Percentiles rank a stretch among this genome's conserved stretches.
Evolutionary conservation across 92 coral and sea anemone species (phyloP).

Genomic region (Phenganax marumi): DNA sequence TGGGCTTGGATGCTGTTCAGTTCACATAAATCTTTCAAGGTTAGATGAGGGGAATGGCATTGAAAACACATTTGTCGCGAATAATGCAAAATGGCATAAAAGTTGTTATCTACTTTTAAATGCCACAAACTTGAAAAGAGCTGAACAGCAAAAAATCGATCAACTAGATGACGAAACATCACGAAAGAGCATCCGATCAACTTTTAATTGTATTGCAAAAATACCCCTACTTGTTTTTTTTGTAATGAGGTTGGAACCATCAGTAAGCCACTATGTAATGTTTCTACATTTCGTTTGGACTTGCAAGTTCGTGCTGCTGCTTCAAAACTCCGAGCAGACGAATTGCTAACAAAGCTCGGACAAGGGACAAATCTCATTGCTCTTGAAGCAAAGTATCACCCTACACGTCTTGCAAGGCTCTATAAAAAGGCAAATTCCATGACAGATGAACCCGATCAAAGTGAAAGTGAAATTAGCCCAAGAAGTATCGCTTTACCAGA

Average conservation of each 20-base stretch:
- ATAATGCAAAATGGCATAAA: constrained; percentile 33
- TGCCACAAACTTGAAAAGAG: constrained; percentile 35
- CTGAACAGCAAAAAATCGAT: constrained; percentile 9
- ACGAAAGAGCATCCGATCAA: constrained; percentile 44
- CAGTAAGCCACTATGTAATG: constrained; percentile 47
- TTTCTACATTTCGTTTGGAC: constrained; percentile 47
- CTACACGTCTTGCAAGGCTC: constrained; percentile 11
- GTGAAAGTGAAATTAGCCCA: neutral
- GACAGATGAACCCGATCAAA: neutral
- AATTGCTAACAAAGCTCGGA: constrained; percentile 27
- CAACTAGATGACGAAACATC: neutral
- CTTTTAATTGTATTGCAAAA: constrained; percentile 4
- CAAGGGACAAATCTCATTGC: constrained; percentile 27
- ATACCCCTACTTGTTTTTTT: constrained; percentile 19
- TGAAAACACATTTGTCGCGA: constrained; percentile 17
- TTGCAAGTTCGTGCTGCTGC: constrained; percentile 51
- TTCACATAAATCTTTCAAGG: constrained; percentile 25
- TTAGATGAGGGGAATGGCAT: constrained; percentile 43
- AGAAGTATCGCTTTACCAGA: neutral
- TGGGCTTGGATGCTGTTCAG: neutral
- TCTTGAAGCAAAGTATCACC: constrained; percentile 14
- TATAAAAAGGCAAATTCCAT: constrained; percentile 6
- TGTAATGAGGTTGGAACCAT: constrained; percentile 38
- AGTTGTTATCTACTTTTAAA: constrained; percentile 26
- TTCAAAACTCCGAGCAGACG: constrained; percentile 1